Base-by-base conservation (phyloP, 2,797 vertebrate genomes). In the Naso thynnoides region DNA sequence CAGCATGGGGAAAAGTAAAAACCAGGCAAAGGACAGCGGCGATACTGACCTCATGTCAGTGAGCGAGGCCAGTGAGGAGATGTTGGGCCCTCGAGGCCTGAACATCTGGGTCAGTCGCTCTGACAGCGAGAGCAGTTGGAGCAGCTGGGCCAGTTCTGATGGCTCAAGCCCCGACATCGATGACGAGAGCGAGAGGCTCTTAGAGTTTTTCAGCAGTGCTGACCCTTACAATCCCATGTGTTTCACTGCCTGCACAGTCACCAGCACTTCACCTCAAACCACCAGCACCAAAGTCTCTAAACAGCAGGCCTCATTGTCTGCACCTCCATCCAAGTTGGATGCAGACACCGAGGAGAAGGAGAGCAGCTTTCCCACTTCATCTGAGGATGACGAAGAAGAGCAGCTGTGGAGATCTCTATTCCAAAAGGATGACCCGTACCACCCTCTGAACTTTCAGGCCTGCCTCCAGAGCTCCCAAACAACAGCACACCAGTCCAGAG, bases 171-270 rank as follows among this genome's bases (percentile, higher is more conserved):
- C 88, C 0, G 94, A 93, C 42, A 39, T 91, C 0, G 93, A 94
- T 44, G 95, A 94, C 47, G 93, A 95, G 62, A 93, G 73, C 13
- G 91, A 95, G 67, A 83, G 79, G 67, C 91, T 95, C 6, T 88
- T 95, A 93, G 93, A 96, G 44, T 88, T 94, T 52, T 94, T 95
- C 78, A 87, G 78, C 70, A 78, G 66, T 7, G 84, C 92, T 0
- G 81, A 96, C 84, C 94, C 95, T 6, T 95, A 94, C 79, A 94
- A 95, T 50, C 95, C 94, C n/a, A 74, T 95, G 85, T 91, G 92
- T 55, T 95, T 95, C 82, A 93, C 89, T 0, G 95, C 95, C 0
- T 82, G 89, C 59, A 65, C 88, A 0, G 58, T 82, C 54, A 93
- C 76, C 79, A 83, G 58, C 68, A 65, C 50, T 0, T 6, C 66